Percentiles rank a stretch among this genome's conserved stretches.
These are phyloP conservation scores for Catocala fraxini DNA, from an alignment of 2,888 invertebrate species.

Conservation along the genomic window DNA sequence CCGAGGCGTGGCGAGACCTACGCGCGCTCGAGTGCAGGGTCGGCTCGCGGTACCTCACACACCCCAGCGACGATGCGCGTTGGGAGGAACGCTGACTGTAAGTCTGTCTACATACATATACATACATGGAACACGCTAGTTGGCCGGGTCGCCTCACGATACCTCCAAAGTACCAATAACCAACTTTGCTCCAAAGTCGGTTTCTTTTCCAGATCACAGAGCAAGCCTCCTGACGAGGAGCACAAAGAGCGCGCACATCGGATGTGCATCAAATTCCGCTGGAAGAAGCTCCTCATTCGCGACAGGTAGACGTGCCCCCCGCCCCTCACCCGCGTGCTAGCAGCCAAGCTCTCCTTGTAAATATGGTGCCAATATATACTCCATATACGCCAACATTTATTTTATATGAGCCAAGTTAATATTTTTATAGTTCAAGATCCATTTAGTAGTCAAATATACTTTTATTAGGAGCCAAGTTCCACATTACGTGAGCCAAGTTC, in stretches of 20 bases:
- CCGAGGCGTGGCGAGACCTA: slow-evolving; percentile 98
- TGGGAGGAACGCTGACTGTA: slow-evolving; percentile 57
- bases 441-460: background rate
- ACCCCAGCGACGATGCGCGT: slow-evolving; percentile 75
- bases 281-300: slow-evolving; percentile 66
- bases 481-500: slow-evolving; percentile 1
- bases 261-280: slow-evolving; percentile 56
- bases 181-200: no score
- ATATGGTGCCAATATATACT: slow-evolving; percentile 9
- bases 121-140: no score
- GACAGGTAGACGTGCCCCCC: slow-evolving; percentile 46
- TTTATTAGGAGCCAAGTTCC: background rate
- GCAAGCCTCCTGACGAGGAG: slow-evolving; percentile 44
- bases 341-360: background rate
- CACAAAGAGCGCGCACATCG: slow-evolving; percentile 28
- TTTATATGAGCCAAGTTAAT: background rate
- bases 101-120: slow-evolving; percentile 13
- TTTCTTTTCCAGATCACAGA: slow-evolving; percentile 48
- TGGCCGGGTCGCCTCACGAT: no score
- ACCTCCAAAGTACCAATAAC: no score
- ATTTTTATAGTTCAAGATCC: slow-evolving; percentile 1
- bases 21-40: slow-evolving; percentile 91
- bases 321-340: background rate
- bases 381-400: background rate
- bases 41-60: slow-evolving; percentile 78